Base-by-base conservation (phyloP, 2,888 invertebrate genomes). In the Taphrorychus bicolor region DNA sequence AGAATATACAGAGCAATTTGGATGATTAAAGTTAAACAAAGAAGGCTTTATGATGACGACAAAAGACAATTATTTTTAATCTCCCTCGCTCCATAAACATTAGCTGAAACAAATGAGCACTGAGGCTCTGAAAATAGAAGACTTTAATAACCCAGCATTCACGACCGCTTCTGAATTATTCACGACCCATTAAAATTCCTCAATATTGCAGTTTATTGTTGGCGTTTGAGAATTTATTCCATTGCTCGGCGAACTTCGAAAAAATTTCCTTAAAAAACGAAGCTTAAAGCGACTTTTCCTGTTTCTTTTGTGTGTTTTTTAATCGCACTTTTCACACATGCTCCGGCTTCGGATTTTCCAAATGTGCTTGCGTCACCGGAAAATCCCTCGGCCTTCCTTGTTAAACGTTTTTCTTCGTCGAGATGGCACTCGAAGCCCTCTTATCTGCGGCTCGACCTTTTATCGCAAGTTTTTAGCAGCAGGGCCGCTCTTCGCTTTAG, bases 341-440 rank as follows among this genome's bases (percentile, higher is more conserved):
- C 32, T 11, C 32, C 32, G 11, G 32, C 32, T 32, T 11, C 32
- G 32, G 16, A 53, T 16, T 53, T 40, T 54, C 54, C 7, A 18
- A 54, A 32, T 32, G 40, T 56, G 56, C 41, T 22, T 24, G 42
- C 56, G 56, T 56, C 41, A 19, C 56, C 40, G 22, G 42, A 56
- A 40, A 41, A 32, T 32, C 32, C 7, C 11, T 23, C 24, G 14
- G 23, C 32, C 5, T 19, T 56, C 56, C 42, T 42, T 41, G 41
- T n/a, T 41, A 41, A 41, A 18, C 56, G 56, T 56, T 56, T 56
- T 56, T 41, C 56, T 41, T 56, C 41, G 16, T 21, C 56, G 41
- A 41, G 56, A 40, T 41, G 22, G 18, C 56, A 41, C 56, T 41
- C 21, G 17, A 14, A 41, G 42, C 14, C 41, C 56, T 56, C 56